Evolutionary conservation across 2,113 vertebrate genomes (phyloP).

Genomic region (Larimichthys crocea): DNA sequence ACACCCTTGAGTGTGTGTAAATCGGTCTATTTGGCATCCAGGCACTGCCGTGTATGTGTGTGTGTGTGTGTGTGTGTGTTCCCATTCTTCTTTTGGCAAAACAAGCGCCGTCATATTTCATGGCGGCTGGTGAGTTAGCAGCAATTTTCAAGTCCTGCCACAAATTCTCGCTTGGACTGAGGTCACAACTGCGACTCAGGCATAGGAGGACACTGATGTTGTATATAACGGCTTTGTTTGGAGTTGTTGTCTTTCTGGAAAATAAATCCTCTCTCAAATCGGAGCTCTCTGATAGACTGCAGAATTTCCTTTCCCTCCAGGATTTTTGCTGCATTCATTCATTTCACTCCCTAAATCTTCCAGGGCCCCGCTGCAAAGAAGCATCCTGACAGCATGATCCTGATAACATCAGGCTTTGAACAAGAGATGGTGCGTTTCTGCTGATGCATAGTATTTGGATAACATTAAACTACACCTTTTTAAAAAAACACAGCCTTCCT

Average conservation of each 20-base stretch:
- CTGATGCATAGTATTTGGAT: neutral
- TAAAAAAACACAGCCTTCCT: neutral
- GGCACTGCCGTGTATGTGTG: neutral
- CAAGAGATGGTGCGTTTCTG: neutral
- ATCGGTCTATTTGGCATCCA: slow-evolving; percentile 1
- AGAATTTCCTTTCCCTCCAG: neutral
- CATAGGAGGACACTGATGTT: slow-evolving; percentile 9
- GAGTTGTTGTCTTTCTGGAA: slow-evolving; percentile 2
- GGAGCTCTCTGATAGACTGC: neutral
- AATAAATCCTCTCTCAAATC: neutral
- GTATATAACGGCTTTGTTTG: slow-evolving; percentile 3
- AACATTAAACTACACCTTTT: neutral
- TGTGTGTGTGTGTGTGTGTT: neutral
- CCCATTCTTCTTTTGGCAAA: neutral
- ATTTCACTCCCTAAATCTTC: neutral
- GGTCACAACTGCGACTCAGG: slow-evolving; percentile 19
- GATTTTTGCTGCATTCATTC: slow-evolving; percentile 18
- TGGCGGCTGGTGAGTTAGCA: neutral
- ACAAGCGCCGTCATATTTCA: slow-evolving; percentile 4
- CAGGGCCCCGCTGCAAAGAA: neutral
- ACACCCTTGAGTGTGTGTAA: neutral
- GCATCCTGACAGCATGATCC: neutral
- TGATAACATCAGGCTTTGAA: neutral
- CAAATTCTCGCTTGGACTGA: slow-evolving; percentile 12
- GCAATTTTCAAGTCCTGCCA: slow-evolving; percentile 9